Percentiles rank a stretch among this genome's conserved stretches.
Evolutionary conservation across 2,113 vertebrate species (phyloP).

Genomic region (Pelecanus crispus): DNA sequence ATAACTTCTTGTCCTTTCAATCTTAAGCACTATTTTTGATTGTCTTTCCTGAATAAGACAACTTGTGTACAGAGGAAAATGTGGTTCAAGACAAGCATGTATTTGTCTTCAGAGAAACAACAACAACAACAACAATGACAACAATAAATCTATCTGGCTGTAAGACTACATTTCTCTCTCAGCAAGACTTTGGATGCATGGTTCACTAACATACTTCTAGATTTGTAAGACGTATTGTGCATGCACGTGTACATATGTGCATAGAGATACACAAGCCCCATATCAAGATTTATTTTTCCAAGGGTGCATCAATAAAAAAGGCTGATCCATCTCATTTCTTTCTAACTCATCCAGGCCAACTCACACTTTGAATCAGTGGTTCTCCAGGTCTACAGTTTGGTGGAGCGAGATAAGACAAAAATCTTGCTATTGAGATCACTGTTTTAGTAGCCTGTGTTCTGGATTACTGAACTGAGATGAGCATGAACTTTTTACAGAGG

Average conservation of each 20-base stretch:
- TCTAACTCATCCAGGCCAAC: not conserved
- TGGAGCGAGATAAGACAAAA: not conserved
- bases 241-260: not conserved
- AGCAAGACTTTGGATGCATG: not conserved
- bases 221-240: accelerated
- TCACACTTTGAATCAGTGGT: not conserved
- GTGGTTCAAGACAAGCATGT: not conserved
- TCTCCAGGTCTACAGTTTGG: not conserved
- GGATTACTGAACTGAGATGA: not conserved
- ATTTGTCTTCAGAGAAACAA: not conserved
- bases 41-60: not conserved
- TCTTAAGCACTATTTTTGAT: not conserved
- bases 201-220: not conserved
- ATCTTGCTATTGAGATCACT: not conserved
- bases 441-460: not conserved
- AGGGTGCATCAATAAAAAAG: not conserved
- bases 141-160: not conserved
- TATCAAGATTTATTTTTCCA: not conserved
- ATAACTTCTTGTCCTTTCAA: not conserved
- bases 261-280: not conserved
- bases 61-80: not conserved
- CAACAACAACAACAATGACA: not conserved
- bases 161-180: not conserved
- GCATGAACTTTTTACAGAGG: not conserved
- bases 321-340: not conserved